A percentile compares a stretch with the other conserved stretches of the same genome.
Evolutionary conservation across 2,113 vertebrate genomes (phyloP).

Genomic region (Myotis lucifugus): DNA sequence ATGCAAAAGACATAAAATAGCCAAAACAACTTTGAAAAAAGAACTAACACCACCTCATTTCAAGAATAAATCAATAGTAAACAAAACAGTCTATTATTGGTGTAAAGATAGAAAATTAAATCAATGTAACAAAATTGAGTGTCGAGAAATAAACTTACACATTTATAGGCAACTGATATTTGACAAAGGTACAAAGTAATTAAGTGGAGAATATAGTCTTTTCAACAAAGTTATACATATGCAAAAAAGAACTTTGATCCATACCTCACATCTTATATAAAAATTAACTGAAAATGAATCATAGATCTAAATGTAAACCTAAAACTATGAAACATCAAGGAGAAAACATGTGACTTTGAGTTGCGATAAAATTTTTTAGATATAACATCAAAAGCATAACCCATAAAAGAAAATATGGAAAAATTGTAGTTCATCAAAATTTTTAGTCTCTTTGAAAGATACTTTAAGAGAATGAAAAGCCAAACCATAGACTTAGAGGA

Average conservation of each 20-base stretch:
- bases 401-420: not conserved
- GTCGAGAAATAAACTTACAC: not conserved
- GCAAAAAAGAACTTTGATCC: not conserved
- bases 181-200: not conserved
- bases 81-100: not conserved
- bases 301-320: not conserved
- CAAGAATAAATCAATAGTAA: not conserved
- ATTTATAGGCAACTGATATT: not conserved
- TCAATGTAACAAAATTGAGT: not conserved
- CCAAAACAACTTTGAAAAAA: conserved; percentile 3
- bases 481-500: not conserved
- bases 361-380: not conserved
- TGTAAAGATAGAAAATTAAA: not conserved
- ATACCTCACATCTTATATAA: not conserved
- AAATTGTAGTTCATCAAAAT: not conserved
- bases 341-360: not conserved
- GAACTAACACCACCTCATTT: not conserved
- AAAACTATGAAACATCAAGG: not conserved
- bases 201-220: not conserved
- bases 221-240: not conserved
- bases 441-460: not conserved
- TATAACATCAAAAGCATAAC: not conserved
- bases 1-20: not conserved
- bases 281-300: not conserved
- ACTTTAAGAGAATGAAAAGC: conserved; percentile 21